Base-by-base conservation (phyloP, 2,888 invertebrate species). In the Neoaliturus tenellus region DNA sequence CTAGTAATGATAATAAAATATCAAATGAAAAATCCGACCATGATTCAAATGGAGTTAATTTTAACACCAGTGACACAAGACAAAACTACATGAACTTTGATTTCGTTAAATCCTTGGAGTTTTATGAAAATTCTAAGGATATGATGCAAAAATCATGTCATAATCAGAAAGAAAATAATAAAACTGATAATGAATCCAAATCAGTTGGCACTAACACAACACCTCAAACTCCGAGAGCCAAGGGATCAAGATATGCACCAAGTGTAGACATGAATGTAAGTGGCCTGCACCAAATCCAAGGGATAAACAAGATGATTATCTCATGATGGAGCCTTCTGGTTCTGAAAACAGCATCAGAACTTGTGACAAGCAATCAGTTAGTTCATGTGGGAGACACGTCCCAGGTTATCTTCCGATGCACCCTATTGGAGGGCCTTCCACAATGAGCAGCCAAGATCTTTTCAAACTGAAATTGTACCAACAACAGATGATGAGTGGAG, bases 101-200 rank as follows among this genome's bases (percentile, higher is more conserved):
- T 88, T 96, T 96, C 90, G 95, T 95, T 85, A 93, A 95, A 87
- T 95, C 95, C 0, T 90, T 96, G 73, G 94, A 95, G 89, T 93
- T 95, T 87, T 96, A 96, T 88, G 96, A 96, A 90, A 96, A 96
- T 89, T 94, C 95, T 75, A 95, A 94, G 89, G 95, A 95, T 87
- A 90, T 94, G 69, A 87, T 94, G 0, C 91, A 92, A 35, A 93
- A 92, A 88, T 92, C 93, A 5, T 93, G 93, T 8, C 92, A 93
- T 25, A 73, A 35, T 51, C 80, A 85, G 62, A 84, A 85, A 48
- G 80, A 84, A n/a, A 58, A 71, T n/a, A 62, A 75, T 31, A 81
- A 51, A 62, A 33, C 28, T 41, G 81, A 81, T 2, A 80, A 35
- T 23, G 80, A 48, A 25, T 55, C 41, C 25, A 73, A 69, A 73